Conservation (phyloP, 2,888 invertebrate species). For the Aleiodes alternator region DNA sequence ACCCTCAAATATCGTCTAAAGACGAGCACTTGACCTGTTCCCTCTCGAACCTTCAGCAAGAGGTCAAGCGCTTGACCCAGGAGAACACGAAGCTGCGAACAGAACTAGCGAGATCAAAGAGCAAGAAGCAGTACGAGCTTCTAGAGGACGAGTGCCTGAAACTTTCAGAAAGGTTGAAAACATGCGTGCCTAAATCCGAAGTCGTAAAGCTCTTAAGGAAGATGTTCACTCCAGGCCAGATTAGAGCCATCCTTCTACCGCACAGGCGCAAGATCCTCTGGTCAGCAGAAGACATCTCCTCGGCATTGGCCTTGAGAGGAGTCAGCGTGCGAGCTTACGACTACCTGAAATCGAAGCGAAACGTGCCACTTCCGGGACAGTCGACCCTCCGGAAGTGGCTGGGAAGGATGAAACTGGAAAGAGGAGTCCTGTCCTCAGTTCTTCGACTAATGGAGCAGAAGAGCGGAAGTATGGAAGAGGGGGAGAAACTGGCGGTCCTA, state of each 20-base stretch:
- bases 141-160: slow-evolving; percentile 3
- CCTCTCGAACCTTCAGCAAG: not conserved
- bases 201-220: not conserved
- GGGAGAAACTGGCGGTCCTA: slow-evolving; percentile 8
- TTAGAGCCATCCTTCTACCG: slow-evolving; percentile 6
- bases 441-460: slow-evolving; percentile 7
- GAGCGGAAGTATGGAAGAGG: slow-evolving; percentile 2
- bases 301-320: slow-evolving; percentile 33
- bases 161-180: not conserved
- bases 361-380: slow-evolving; percentile 31
- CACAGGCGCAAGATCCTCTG: slow-evolving; percentile 16
- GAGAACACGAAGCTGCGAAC: slow-evolving; percentile 1
- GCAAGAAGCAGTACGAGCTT: not conserved
- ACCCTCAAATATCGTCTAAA: not conserved
- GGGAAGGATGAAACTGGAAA: slow-evolving; percentile 7
- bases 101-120: not conserved
- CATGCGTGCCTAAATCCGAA: not conserved
- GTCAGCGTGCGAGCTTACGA: slow-evolving; percentile 32
- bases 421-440: not conserved
- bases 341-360: slow-evolving; percentile 26
- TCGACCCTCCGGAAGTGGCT: slow-evolving; percentile 38
- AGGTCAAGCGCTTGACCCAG: not conserved
- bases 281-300: slow-evolving; percentile 37
- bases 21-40: not conserved
- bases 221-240: slow-evolving; percentile 38